phyloP scores from a whole-genome alignment of 2,888 invertebrate genomes.

The Cryptus armator region DNA sequence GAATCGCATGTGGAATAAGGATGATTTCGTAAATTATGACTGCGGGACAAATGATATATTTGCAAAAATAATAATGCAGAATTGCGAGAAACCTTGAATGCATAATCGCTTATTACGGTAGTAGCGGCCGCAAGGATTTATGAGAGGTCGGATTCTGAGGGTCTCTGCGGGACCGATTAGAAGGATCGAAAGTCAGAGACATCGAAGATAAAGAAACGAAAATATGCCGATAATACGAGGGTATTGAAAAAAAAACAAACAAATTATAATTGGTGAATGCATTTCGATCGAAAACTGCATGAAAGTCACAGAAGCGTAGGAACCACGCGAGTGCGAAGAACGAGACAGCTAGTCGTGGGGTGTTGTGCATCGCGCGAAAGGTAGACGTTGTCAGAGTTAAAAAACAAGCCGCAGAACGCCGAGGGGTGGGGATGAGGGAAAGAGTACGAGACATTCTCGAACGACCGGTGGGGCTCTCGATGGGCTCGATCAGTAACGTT shows the following conservation, averaged over 20 bases:
- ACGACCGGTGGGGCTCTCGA: slow-evolving; percentile 17
- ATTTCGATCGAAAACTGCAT: background rate
- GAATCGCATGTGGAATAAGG: too few species aligned
- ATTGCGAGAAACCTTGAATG: too few species aligned
- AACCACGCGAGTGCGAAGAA: too few species aligned
- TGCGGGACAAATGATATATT: too few species aligned
- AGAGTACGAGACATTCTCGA: slow-evolving; percentile 30
- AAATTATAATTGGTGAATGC: background rate
- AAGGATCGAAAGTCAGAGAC: background rate
- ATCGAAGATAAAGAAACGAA: background rate
- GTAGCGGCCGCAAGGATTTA: background rate
- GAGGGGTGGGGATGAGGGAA: slow-evolving; percentile 11
- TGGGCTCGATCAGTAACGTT: slow-evolving; percentile 19
- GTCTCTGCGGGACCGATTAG: background rate
- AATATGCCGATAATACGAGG: background rate
- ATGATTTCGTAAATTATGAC: too few species aligned
- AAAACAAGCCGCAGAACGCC: background rate
- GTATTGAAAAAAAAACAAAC: background rate
- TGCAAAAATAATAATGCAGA: background rate
- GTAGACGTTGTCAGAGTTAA: background rate
- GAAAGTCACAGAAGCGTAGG: too few species aligned
- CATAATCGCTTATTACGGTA: background rate
- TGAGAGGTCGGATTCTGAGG: background rate
- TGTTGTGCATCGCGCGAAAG: slow-evolving; percentile 1
- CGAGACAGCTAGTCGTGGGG: background rate